These are phyloP conservation scores for Calliphora vomitoria DNA, from an alignment of 2,888 invertebrate genomes.

Conservation along the genomic window DNA sequence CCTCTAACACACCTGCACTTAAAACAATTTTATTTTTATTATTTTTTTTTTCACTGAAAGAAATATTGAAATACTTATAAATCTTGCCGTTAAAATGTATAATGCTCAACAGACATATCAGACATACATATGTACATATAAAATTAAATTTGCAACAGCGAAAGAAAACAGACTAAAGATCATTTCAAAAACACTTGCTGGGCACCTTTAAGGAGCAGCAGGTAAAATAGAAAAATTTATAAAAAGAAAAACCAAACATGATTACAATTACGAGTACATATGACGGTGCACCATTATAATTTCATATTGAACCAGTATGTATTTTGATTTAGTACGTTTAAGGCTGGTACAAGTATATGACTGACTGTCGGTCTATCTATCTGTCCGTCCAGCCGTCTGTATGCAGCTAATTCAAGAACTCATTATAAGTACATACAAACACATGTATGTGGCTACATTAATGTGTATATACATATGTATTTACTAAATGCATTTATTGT, in stretches of 20 bases:
- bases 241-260: not conserved
- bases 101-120: too few relatives aligned
- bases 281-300: too few relatives aligned
- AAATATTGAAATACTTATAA: too few relatives aligned
- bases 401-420: not conserved
- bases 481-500: constrained; percentile 7
- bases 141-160: not conserved
- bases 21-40: too few relatives aligned
- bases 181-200: not conserved
- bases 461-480: not conserved
- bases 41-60: too few relatives aligned
- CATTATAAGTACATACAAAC: not conserved
- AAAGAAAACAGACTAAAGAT: not conserved
- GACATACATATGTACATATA: too few relatives aligned
- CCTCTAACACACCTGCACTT: too few relatives aligned
- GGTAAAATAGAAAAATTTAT: not conserved
- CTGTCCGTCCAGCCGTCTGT: not conserved
- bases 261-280: not conserved
- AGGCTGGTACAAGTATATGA: not conserved
- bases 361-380: not conserved
- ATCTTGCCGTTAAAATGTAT: too few relatives aligned
- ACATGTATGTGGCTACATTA: not conserved
- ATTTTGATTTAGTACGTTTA: not conserved
- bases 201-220: not conserved
- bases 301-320: too few relatives aligned